A percentile compares a stretch with the other conserved stretches of the same genome.
phyloP scores from a whole-genome alignment of 2,113 vertebrate species.

The Hippocampus guttulatus region DNA sequence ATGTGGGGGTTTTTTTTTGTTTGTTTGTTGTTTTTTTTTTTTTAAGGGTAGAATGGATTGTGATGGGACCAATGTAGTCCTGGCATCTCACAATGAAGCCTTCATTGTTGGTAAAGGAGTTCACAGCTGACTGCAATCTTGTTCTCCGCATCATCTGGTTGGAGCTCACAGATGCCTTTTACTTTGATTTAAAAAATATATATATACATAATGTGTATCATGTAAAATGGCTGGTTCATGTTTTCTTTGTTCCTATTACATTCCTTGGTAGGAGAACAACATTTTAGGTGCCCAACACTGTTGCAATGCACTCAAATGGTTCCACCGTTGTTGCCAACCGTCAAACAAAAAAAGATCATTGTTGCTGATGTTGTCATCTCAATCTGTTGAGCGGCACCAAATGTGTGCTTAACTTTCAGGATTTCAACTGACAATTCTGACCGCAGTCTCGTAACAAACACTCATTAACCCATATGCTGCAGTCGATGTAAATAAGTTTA shows the following conservation, averaged over 20 bases:
- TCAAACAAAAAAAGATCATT: too few species aligned
- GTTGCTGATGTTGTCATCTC: too few species aligned
- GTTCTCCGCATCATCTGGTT: constrained; percentile 59
- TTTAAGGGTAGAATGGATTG: constrained; percentile 43
- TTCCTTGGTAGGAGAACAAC: neutral
- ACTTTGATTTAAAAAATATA: neutral
- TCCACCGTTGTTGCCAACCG: too few species aligned
- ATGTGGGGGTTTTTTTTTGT: too few species aligned
- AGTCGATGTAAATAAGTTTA: too few species aligned
- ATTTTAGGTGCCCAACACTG: too few species aligned
- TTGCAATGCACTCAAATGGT: too few species aligned
- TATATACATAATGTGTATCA: neutral
- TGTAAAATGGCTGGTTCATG: neutral
- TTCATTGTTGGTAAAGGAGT: constrained; percentile 65
- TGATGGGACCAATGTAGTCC: constrained; percentile 54
- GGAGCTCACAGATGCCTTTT: constrained; percentile 39
- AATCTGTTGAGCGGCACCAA: too few species aligned
- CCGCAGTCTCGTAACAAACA: neutral
- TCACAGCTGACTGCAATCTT: constrained; percentile 65
- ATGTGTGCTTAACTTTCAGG: too few species aligned
- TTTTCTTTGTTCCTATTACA: neutral
- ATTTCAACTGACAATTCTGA: too few species aligned
- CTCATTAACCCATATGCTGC: neutral
- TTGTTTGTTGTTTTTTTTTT: neutral
- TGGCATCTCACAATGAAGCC: constrained; percentile 62